Conservation (phyloP, 1,140 invertebrate species). For the Pseudomyrmex concolor region DNA sequence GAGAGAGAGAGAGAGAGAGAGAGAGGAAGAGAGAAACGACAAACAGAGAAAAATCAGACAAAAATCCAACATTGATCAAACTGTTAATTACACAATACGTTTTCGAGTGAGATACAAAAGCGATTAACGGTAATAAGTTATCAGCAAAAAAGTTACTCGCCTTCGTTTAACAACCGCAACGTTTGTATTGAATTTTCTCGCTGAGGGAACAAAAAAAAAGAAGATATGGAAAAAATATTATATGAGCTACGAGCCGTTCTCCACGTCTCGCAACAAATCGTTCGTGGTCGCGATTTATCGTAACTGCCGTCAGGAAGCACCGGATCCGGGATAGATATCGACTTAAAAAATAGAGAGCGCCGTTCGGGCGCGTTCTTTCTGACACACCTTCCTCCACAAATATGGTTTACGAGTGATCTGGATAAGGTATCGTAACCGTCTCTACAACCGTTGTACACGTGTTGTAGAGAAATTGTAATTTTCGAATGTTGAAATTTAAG, state of each 20-base stretch:
- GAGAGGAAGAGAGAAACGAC: not conserved
- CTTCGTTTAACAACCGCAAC: not conserved
- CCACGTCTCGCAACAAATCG: constrained; percentile 32
- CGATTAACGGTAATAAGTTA: no score
- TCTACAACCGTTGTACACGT: not conserved
- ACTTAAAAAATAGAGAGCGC: constrained; percentile 47
- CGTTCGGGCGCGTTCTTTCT: constrained; percentile 7
- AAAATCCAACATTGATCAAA: not conserved
- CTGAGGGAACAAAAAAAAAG: not conserved
- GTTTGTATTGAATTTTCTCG: not conserved
- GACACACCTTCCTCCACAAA: not conserved
- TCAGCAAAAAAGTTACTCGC: not conserved
- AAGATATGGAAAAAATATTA: not conserved
- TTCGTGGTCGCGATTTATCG: constrained; percentile 57
- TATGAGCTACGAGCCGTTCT: not conserved
- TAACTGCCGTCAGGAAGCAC: not conserved
- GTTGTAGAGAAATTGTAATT: constrained; percentile 42
- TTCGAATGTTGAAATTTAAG: constrained; percentile 37
- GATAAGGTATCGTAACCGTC: constrained; percentile 47
- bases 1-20: not conserved
- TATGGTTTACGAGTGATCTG: constrained; percentile 49
- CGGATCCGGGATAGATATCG: constrained; percentile 52
- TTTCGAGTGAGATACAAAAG: not conserved
- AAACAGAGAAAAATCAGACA: no score
- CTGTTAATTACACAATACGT: not conserved